phyloP scores from a whole-genome alignment of 37 sponge, comb jelly and placozoan species.

The Chondrilla cf. caribensis region DNA sequence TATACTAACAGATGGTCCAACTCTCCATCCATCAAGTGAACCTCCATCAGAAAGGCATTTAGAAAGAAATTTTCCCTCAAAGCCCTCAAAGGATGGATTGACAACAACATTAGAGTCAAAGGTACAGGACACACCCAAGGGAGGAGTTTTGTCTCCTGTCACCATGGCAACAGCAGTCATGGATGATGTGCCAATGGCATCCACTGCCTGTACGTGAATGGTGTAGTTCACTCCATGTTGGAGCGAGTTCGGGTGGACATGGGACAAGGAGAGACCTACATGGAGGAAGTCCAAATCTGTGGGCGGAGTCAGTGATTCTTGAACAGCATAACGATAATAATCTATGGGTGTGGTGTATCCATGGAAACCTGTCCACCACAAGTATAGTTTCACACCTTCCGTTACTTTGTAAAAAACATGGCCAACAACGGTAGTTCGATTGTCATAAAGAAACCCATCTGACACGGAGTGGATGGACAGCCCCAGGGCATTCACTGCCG shows the following conservation, averaged over 20 bases:
- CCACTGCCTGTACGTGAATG: constrained; percentile 47
- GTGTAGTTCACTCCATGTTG: constrained; percentile 41
- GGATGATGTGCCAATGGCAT: constrained; percentile 49
- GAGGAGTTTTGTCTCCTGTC: constrained; percentile 36
- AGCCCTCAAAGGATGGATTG: constrained; percentile 69
- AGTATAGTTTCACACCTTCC: neutral
- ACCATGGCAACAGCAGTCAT: constrained; percentile 17
- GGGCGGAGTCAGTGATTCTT: neutral
- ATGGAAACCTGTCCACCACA: constrained; percentile 63
- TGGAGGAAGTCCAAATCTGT: neutral
- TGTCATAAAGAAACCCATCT: constrained; percentile 69
- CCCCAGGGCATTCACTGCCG: constrained; percentile 31
- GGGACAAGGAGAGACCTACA: constrained; percentile 45
- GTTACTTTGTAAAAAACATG: constrained; percentile 29
- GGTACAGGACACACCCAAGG: constrained; percentile 14
- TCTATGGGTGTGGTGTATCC: constrained; percentile 56
- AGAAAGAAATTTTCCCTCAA: neutral
- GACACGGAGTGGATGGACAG: constrained; percentile 28
- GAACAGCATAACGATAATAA: constrained; percentile 60
- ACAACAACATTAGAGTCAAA: neutral
- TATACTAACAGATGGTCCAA: neutral
- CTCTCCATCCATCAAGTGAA: neutral
- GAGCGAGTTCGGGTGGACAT: constrained; percentile 12
- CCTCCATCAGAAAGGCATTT: neutral
- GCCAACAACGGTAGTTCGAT: constrained; percentile 45